Base-by-base conservation (phyloP, 2,797 vertebrate genomes). In the Cuculus canorus region DNA sequence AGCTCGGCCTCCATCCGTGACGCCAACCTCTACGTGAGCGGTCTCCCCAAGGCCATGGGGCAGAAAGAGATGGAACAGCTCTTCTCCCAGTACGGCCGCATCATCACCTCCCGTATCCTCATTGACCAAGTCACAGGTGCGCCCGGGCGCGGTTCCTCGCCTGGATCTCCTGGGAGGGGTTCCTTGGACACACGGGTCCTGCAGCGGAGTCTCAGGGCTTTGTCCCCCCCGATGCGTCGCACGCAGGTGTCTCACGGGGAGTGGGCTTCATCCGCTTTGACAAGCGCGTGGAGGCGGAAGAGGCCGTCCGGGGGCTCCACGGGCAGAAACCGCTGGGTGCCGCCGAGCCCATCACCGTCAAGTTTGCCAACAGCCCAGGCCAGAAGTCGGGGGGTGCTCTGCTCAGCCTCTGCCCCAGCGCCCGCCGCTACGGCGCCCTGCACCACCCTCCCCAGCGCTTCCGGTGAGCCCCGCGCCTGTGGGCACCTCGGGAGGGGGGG, bases 251-350 rank as follows among this genome's bases (percentile, higher is more conserved):
- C 98, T 99, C 99, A 64, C 98, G 99, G 94, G 99, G 99, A 60
- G 99, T 99, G 95, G 99, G 99, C 8, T 99, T 99, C 98, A 99
- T 99, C 97, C 99, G 99, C 95, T 99, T 99, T 57, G 99, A 99
- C 98, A 99, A 99, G 97, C 98, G 99, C 64, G 99, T 99, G 72
- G 99, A 99, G 96, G 99, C 99, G 0, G 99, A 99, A 96, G 99
- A 99, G 96, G 99, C 99, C 94, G 99, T 99, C 97, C 99, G 99
- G 93, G 99, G 99, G 81, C 97, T 99, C 97, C 99, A 99, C 2
- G 99, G 99, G 83, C 99, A 99, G 97, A 99, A 99, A 95, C 99
- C 99, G 3, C 97, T 99, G 93, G 99, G 99, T 0, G 99, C 99
- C 0, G 98, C 98, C 0, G 99, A 99, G 92, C 99, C 99, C 97